phyloP scores from a whole-genome alignment of 1,140 invertebrate genomes.

The Drosophila bipectinata region DNA sequence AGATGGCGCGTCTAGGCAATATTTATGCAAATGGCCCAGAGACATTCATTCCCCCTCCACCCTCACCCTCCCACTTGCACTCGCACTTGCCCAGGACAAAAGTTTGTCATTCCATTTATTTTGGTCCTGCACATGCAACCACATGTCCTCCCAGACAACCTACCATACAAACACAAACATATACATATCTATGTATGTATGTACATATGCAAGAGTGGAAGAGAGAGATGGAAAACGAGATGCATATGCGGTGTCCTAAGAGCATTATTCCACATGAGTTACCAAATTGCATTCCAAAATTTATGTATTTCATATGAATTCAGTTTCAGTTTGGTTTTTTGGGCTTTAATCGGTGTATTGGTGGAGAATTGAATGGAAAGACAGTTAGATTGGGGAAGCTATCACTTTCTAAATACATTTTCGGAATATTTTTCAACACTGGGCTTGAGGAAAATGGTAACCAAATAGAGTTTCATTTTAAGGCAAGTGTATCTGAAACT shows the following conservation, averaged over 20 bases:
- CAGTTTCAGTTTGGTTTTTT: slow-evolving; percentile 38
- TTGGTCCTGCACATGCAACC: slow-evolving; percentile 49
- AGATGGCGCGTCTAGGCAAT: slow-evolving; percentile 38
- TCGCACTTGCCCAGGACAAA: slow-evolving; percentile 26
- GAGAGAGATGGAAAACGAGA: slow-evolving; percentile 10
- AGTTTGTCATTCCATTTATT: slow-evolving; percentile 72
- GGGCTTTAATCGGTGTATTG: slow-evolving; percentile 33
- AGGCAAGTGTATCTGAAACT: background rate
- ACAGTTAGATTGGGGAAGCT: background rate
- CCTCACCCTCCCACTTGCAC: slow-evolving; percentile 6
- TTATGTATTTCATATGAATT: slow-evolving; percentile 70
- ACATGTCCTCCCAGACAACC: slow-evolving; percentile 41
- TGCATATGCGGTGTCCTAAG: slow-evolving; percentile 45
- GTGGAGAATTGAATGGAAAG: slow-evolving; percentile 3
- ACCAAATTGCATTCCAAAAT: slow-evolving; percentile 71
- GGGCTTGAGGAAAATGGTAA: background rate
- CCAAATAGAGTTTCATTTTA: background rate
- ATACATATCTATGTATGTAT: background rate
- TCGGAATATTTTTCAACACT: too few species aligned
- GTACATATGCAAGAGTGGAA: background rate
- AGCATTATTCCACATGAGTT: slow-evolving; percentile 64
- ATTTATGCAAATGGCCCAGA: slow-evolving; percentile 73
- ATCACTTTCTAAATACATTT: background rate
- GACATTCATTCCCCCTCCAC: slow-evolving; percentile 30
- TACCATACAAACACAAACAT: slow-evolving; percentile 15